phyloP scores from a whole-genome alignment of 1,140 invertebrate species.

The Lepidurus apus region DNA sequence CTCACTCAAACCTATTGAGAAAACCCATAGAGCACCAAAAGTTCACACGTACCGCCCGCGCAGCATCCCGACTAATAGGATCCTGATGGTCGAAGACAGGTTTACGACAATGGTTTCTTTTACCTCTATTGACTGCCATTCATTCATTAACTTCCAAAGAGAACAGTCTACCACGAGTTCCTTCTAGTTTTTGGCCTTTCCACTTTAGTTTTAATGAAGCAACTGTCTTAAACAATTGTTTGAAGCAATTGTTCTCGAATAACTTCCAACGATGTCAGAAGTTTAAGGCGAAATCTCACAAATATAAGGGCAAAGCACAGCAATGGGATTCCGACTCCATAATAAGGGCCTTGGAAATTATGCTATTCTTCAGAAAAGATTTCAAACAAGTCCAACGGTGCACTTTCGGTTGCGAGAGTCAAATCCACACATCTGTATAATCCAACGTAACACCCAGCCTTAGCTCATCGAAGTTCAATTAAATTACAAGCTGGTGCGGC shows the following conservation, averaged over 20 bases:
- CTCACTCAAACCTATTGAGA: neutral
- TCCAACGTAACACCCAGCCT: no score
- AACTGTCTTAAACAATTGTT: neutral
- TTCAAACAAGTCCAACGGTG: no score
- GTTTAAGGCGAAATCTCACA: neutral
- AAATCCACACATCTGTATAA: no score
- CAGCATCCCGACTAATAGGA: conserved; percentile 14
- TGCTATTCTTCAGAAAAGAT: no score
- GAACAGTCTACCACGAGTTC: no score
- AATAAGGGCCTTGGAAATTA: no score
- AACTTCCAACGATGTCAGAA: neutral
- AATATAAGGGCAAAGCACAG: neutral
- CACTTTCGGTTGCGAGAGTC: no score
- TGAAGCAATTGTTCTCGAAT: neutral
- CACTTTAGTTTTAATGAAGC: neutral
- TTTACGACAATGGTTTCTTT: conserved; percentile 11
- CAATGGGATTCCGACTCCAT: no score
- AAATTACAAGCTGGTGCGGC: no score
- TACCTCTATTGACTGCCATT: neutral
- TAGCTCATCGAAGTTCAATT: no score
- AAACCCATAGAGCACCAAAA: conserved; percentile 19
- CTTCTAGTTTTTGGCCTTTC: no score
- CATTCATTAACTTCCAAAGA: conserved; percentile 12
- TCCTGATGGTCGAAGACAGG: conserved; percentile 18
- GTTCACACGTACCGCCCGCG: conserved; percentile 4